phyloP scores from a whole-genome alignment of 2,888 invertebrate genomes.

The Sesia apiformis region DNA sequence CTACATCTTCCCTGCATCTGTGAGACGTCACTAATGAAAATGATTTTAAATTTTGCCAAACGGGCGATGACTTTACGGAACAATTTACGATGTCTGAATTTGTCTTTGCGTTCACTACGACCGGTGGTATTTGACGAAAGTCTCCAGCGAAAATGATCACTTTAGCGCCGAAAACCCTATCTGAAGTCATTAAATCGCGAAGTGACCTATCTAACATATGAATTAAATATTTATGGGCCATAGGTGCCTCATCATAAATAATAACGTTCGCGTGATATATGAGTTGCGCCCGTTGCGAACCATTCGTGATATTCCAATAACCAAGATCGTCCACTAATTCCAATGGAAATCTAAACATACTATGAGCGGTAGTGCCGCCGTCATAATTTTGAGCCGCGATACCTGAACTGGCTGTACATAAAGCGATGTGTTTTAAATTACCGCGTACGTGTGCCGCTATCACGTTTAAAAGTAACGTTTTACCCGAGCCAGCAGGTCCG shows the following conservation, averaged over 20 bases:
- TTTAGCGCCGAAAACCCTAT: slow-evolving; percentile 9
- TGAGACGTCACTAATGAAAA: slow-evolving; percentile 6
- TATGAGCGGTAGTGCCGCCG: slow-evolving; percentile 3
- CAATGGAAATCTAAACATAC: slow-evolving; percentile 4
- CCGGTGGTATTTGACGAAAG: slow-evolving; percentile 11
- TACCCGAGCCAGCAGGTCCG: slow-evolving; percentile 4
- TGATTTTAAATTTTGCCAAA: slow-evolving; percentile 3
- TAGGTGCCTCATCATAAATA: slow-evolving; percentile 6
- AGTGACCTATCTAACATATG: slow-evolving; percentile 4
- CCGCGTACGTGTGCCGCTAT: slow-evolving; percentile 1
- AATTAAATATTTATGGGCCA: slow-evolving; percentile 5
- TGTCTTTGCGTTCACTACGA: slow-evolving; percentile 1
- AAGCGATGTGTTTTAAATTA: neutral
- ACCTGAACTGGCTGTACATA: slow-evolving; percentile 1
- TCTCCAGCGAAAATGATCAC: slow-evolving; percentile 10
- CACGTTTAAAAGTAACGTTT: slow-evolving; percentile 2
- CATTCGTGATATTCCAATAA: neutral
- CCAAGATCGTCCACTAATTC: slow-evolving; percentile 2
- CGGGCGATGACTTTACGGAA: slow-evolving; percentile 1
- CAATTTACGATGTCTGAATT: slow-evolving; percentile 4
- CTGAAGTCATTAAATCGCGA: slow-evolving; percentile 3
- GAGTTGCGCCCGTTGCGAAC: slow-evolving; percentile 2
- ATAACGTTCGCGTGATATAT: slow-evolving; percentile 1
- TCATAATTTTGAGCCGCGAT: slow-evolving; percentile 1
- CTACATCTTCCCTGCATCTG: neutral